A percentile compares a stretch with the other conserved stretches of the same genome.
Evolutionary conservation across 1,140 invertebrate species (phyloP).

Genomic region (Lordiphosa collinella): DNA sequence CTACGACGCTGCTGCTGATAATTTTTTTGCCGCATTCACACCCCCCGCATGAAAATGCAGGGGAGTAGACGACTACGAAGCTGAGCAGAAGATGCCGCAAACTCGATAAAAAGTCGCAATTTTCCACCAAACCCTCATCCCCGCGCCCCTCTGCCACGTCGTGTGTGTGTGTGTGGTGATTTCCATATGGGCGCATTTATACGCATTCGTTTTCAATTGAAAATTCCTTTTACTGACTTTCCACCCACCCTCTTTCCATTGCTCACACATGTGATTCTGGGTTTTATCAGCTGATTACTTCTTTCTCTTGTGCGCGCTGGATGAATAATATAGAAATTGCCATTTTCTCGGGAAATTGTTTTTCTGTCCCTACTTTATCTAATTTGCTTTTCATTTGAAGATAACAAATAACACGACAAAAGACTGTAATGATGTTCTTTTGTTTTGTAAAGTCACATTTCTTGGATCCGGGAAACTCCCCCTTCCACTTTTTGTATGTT

Average conservation of each 20-base stretch:
- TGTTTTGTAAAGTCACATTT: too few relatives aligned
- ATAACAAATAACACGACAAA: too few relatives aligned
- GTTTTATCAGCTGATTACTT: too few relatives aligned
- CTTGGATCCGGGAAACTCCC: too few relatives aligned
- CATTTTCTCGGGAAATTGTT: background rate
- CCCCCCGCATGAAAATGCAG: conserved; percentile 23
- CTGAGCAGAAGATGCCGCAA: background rate
- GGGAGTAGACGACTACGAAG: too few relatives aligned
- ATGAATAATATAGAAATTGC: background rate
- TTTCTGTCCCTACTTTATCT: too few relatives aligned
- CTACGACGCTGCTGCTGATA: conserved; percentile 14
- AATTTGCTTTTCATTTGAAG: too few relatives aligned
- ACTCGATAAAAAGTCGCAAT: background rate
- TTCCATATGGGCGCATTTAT: conserved; percentile 1
- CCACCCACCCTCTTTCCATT: conserved; percentile 17
- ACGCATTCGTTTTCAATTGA: conserved; percentile 15
- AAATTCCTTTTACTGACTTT: conserved; percentile 31
- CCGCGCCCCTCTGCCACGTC: background rate
- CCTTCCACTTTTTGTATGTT: too few relatives aligned
- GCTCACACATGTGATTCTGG: background rate
- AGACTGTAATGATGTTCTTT: too few relatives aligned
- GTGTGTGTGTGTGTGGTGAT: background rate
- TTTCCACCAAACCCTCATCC: background rate
- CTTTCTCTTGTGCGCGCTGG: too few relatives aligned
- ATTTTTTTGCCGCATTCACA: conserved; percentile 60